Percentiles rank a stretch among this genome's conserved stretches.
phyloP scores from a whole-genome alignment of 1,140 invertebrate species.

The Philotrypesis tridentata region DNA sequence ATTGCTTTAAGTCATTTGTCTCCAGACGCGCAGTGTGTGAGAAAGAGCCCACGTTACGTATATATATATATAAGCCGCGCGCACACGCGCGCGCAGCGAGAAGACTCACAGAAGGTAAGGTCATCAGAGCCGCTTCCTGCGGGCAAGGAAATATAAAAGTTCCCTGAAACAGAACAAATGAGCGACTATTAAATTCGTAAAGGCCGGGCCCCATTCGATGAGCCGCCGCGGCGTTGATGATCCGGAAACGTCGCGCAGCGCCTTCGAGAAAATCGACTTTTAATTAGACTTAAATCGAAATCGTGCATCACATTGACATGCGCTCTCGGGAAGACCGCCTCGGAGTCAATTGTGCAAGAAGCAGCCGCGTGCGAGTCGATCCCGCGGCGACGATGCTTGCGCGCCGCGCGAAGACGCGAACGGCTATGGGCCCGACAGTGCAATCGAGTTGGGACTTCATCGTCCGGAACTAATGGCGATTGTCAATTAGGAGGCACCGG shows the following conservation, averaged over 20 bases:
- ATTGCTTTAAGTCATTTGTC: not conserved
- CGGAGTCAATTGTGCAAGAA: slow-evolving; percentile 27
- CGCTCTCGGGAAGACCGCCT: not conserved
- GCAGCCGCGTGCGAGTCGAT: no score
- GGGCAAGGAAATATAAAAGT: not conserved
- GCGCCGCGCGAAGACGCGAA: not conserved
- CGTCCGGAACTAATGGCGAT: slow-evolving; percentile 69
- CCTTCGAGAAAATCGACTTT: slow-evolving; percentile 39
- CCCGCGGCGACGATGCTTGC: no score
- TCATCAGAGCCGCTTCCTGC: not conserved
- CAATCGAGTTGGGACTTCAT: slow-evolving; percentile 56
- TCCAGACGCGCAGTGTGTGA: not conserved
- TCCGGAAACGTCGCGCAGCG: slow-evolving; percentile 1
- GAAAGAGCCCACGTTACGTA: not conserved
- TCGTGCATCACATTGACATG: slow-evolving; percentile 38
- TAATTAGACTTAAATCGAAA: slow-evolving; percentile 45
- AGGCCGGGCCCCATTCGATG: not conserved
- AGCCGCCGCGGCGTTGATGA: not conserved
- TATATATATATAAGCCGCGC: no score
- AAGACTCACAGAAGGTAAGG: not conserved
- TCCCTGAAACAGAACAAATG: not conserved
- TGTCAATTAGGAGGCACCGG: slow-evolving; percentile 65
- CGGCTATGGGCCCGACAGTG: slow-evolving; percentile 6
- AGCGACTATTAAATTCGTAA: not conserved
- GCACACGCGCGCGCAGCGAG: no score